phyloP scores from a whole-genome alignment of 2,888 invertebrate species.

The Himalopsyche japonica region DNA sequence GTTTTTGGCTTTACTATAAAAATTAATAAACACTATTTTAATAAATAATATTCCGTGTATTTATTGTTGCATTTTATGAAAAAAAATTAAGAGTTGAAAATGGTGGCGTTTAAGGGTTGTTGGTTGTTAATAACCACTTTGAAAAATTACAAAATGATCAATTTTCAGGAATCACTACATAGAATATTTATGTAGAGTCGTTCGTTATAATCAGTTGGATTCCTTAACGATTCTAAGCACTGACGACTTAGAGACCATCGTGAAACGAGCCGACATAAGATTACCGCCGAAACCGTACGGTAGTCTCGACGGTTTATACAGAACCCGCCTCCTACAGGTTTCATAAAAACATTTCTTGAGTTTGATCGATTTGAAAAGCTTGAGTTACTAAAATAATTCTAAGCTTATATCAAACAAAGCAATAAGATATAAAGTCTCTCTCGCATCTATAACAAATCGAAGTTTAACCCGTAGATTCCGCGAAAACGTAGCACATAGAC shows the following conservation, averaged over 20 bases:
- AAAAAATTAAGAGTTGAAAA: too few relatives aligned
- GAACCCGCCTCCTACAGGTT: conserved; percentile 67
- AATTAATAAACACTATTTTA: too few relatives aligned
- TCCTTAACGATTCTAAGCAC: conserved; percentile 75
- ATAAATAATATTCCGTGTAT: too few relatives aligned
- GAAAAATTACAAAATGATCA: background rate
- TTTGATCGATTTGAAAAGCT: conserved; percentile 12
- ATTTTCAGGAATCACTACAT: conserved; percentile 81
- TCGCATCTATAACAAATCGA: background rate
- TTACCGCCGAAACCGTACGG: conserved; percentile 79
- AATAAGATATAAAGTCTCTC: conserved; percentile 13
- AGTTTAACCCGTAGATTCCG: background rate
- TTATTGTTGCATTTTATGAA: too few relatives aligned
- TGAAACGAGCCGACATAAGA: conserved; percentile 72
- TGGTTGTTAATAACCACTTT: background rate
- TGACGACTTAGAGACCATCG: conserved; percentile 82
- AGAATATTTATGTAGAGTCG: conserved; percentile 82
- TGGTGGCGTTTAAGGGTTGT: too few relatives aligned
- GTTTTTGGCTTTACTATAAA: too few relatives aligned
- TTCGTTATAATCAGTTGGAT: conserved; percentile 73
- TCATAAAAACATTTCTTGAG: background rate
- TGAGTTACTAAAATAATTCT: background rate
- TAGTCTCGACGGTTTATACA: conserved; percentile 67
- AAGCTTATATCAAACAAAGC: conserved; percentile 29
- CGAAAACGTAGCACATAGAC: background rate